These are phyloP conservation scores for Eustalomyia histrio DNA, from an alignment of 2,888 invertebrate genomes.

Conservation along the genomic window DNA sequence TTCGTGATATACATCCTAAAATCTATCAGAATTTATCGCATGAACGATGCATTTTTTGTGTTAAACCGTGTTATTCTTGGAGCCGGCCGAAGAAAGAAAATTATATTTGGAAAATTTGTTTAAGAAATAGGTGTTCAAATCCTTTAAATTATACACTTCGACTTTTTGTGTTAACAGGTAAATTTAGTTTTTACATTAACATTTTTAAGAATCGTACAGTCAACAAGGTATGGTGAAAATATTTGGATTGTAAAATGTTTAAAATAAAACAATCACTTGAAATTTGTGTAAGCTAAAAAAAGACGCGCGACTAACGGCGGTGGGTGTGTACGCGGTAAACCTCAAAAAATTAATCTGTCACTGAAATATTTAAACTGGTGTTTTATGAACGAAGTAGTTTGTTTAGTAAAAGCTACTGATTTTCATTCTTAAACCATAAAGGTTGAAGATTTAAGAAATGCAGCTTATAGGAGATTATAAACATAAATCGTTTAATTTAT, in stretches of 20 bases:
- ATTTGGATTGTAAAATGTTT: not conserved
- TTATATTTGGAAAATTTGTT: no score
- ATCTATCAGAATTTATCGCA: no score
- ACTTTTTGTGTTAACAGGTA: no score
- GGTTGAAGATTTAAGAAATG: not conserved
- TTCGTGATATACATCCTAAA: no score
- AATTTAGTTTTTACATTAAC: no score
- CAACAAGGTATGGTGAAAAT: not conserved
- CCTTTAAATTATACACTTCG: no score
- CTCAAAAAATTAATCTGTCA: slow-evolving; percentile 50
- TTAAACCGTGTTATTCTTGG: no score
- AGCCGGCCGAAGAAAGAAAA: no score
- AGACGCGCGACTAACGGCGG: not conserved
- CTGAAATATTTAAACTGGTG: not conserved
- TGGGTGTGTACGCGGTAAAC: slow-evolving; percentile 67
- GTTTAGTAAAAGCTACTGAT: slow-evolving; percentile 43
- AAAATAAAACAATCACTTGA: slow-evolving; percentile 27
- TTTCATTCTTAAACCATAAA: slow-evolving; percentile 64
- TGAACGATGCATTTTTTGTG: no score
- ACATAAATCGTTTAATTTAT: slow-evolving; percentile 60
- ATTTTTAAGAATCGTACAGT: no score
- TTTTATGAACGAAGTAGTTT: slow-evolving; percentile 38
- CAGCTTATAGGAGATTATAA: slow-evolving; percentile 32
- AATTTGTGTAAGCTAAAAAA: slow-evolving; percentile 23
- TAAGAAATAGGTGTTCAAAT: no score